A percentile compares a stretch with the other conserved stretches of the same genome.
These are phyloP conservation scores for Caradrina clavipalpis DNA, from an alignment of 2,888 invertebrate species.

Conservation along the genomic window DNA sequence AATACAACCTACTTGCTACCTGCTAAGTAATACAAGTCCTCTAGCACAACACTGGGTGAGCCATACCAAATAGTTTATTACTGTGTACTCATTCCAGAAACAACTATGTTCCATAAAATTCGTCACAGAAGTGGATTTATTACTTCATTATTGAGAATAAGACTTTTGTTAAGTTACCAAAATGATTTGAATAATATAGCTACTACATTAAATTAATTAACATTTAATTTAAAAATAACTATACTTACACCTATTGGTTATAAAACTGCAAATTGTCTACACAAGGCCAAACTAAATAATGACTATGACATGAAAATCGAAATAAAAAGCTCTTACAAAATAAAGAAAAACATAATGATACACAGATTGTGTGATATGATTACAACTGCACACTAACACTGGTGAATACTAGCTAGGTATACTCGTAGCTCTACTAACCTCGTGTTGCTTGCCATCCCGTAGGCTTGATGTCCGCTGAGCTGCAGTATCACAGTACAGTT, in stretches of 20 bases:
- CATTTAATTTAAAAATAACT: neutral
- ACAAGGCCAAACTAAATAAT: neutral
- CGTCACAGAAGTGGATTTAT: neutral
- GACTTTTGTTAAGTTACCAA: neutral
- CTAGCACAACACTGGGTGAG: neutral
- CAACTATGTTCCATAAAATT: neutral
- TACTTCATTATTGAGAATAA: constrained; percentile 1
- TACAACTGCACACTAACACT: constrained; percentile 1
- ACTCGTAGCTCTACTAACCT: constrained; percentile 61
- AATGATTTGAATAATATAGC: neutral
- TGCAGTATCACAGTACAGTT: constrained; percentile 18
- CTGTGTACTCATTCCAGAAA: neutral
- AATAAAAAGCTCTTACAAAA: constrained; percentile 8
- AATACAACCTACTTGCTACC: no score
- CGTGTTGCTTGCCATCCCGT: constrained; percentile 65
- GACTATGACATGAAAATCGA: neutral
- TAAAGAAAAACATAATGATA: neutral
- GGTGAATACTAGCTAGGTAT: neutral
- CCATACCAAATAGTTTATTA: neutral
- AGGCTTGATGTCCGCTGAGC: constrained; percentile 21
- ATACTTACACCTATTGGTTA: neutral
- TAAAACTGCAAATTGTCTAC: constrained; percentile 15
- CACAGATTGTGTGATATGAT: neutral
- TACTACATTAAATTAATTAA: neutral
- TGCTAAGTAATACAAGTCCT: neutral